Conservation (phyloP, 2,888 invertebrate genomes). For the Eledona agricola region DNA sequence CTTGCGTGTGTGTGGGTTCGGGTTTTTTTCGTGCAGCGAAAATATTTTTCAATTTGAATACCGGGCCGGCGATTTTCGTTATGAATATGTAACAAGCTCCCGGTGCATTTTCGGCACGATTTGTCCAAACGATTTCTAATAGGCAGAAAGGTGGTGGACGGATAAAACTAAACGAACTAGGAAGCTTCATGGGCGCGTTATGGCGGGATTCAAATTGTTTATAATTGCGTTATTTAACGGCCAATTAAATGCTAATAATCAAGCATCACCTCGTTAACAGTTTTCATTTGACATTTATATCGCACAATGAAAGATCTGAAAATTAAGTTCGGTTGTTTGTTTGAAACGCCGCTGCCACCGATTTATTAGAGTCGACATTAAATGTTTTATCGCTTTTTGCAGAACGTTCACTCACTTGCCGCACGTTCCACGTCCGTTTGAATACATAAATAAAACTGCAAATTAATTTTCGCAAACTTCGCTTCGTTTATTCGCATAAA, state of each 20-base stretch:
- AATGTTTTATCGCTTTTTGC: constrained; percentile 3
- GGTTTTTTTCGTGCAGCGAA: constrained; percentile 46
- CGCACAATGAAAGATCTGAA: constrained; percentile 5
- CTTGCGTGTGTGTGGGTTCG: constrained; percentile 50
- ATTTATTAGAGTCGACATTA: constrained; percentile 1
- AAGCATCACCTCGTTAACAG: constrained; percentile 32
- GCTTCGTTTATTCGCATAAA: no score
- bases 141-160: background rate
- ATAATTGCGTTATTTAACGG: constrained; percentile 30
- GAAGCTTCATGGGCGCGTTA: constrained; percentile 1
- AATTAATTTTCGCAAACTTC: no score
- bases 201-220: constrained; percentile 1
- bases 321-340: constrained; percentile 2
- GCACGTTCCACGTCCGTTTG: no score
- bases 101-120: constrained; percentile 1
- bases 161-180: constrained; percentile 3
- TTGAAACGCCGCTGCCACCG: background rate
- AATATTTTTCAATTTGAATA: constrained; percentile 48
- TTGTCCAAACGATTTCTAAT: background rate
- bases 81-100: constrained; percentile 16
- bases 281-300: constrained; percentile 20
- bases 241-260: constrained; percentile 30
- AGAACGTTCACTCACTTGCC: no score
- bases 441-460: no score
- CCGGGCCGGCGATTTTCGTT: constrained; percentile 27